A percentile compares a stretch with the other conserved stretches of the same genome.
These are phyloP conservation scores for Athalia rosae DNA, from an alignment of 2,888 invertebrate genomes.

Conservation along the genomic window DNA sequence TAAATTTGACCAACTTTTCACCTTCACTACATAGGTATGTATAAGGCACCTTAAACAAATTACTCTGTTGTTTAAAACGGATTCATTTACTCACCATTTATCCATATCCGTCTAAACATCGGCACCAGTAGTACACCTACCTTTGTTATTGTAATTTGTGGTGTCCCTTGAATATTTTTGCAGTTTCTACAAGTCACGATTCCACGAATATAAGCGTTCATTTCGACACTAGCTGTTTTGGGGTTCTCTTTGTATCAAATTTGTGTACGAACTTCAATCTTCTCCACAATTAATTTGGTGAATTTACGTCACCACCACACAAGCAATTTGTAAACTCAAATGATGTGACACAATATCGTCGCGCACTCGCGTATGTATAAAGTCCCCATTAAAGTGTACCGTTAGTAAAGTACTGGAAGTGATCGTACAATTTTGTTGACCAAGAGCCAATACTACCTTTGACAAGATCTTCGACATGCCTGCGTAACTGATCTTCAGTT, in stretches of 20 bases:
- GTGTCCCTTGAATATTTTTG: conserved; percentile 45
- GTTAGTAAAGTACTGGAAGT: conserved; percentile 99
- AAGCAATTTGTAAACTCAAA: background rate
- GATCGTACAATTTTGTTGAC: conserved; percentile 98
- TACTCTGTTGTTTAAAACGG: conserved; percentile 61
- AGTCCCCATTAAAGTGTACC: conserved; percentile 85
- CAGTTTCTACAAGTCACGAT: background rate
- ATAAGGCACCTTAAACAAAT: conserved; percentile 74
- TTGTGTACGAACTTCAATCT: background rate
- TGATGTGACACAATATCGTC: conserved; percentile 22
- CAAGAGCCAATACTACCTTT: conserved; percentile 96
- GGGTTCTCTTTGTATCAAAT: background rate
- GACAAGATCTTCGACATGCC: conserved; percentile 94
- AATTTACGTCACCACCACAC: background rate
- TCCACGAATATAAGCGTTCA: background rate
- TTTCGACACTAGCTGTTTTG: background rate
- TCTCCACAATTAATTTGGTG: background rate
- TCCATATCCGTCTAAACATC: conserved; percentile 32
- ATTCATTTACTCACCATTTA: background rate
- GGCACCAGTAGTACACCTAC: conserved; percentile 37
- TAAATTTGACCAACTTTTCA: conserved; percentile 51
- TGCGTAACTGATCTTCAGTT: conserved; percentile 96
- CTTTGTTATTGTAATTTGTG: conserved; percentile 59
- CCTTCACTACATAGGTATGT: conserved; percentile 59
- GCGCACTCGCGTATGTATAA: conserved; percentile 45